These are phyloP conservation scores for Operophtera brumata DNA, from an alignment of 2,888 invertebrate species.

Conservation along the genomic window DNA sequence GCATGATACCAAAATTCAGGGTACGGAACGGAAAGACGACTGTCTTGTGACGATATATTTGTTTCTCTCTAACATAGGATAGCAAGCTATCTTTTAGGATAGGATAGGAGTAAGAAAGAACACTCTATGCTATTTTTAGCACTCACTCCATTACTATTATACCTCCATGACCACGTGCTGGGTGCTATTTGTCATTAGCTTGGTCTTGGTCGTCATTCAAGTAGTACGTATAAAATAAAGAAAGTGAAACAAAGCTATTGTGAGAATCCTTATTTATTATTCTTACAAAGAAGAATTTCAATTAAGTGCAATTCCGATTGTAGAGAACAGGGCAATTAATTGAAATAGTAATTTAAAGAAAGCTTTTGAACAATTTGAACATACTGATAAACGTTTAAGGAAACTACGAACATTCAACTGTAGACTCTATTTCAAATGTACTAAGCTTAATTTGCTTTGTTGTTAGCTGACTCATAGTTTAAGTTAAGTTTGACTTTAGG, in stretches of 20 bases:
- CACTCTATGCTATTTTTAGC: no score
- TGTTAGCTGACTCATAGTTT: neutral
- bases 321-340: slow-evolving; percentile 31
- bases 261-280: slow-evolving; percentile 23
- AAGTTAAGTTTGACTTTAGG: slow-evolving; percentile 15
- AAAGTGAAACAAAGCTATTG: slow-evolving; percentile 7
- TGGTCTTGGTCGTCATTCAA: no score
- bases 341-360: slow-evolving; percentile 33
- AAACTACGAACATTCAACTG: neutral
- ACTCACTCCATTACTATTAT: no score
- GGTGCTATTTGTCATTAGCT: no score
- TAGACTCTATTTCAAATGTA: neutral
- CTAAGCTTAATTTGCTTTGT: slow-evolving; percentile 3
- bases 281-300: slow-evolving; percentile 27
- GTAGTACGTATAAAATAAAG: no score
- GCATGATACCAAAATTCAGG: no score
- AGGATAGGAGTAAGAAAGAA: no score
- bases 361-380: slow-evolving; percentile 27
- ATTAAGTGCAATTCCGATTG: slow-evolving; percentile 31
- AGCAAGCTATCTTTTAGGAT: no score
- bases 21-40: no score
- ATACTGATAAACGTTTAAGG: slow-evolving; percentile 5
- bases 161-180: no score
- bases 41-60: no score
- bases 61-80: no score